phyloP scores from a whole-genome alignment of 2,113 vertebrate genomes.

The Osmerus eperlanus region DNA sequence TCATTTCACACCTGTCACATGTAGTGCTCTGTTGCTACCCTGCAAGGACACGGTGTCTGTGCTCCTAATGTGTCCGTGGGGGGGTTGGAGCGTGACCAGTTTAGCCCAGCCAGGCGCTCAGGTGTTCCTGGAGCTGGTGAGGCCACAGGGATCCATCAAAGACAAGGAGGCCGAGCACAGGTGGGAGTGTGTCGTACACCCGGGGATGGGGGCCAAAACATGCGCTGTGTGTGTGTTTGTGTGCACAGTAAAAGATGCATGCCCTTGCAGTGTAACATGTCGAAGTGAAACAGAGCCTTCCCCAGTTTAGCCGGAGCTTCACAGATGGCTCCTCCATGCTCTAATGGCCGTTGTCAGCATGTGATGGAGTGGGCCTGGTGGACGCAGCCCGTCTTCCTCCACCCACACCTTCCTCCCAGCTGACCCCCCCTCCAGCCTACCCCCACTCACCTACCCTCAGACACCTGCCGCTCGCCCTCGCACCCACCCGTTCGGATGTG shows the following conservation, averaged over 20 bases:
- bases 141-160: background rate
- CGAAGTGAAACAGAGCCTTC: slow-evolving; percentile 14
- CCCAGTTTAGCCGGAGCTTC: slow-evolving; percentile 50
- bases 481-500: background rate
- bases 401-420: too few species aligned
- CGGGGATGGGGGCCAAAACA: too few species aligned
- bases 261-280: slow-evolving; percentile 59
- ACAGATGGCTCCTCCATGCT: slow-evolving; percentile 65
- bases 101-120: background rate
- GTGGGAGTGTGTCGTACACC: background rate
- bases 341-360: slow-evolving; percentile 63
- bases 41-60: slow-evolving; percentile 47
- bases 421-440: slow-evolving; percentile 51
- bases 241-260: slow-evolving; percentile 35
- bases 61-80: slow-evolving; percentile 1
- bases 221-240: background rate
- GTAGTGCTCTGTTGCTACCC: slow-evolving; percentile 39
- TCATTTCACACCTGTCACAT: slow-evolving; percentile 44
- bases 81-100: background rate
- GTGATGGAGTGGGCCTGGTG: slow-evolving; percentile 70
- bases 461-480: slow-evolving; percentile 25
- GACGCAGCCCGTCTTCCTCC: slow-evolving; percentile 43
- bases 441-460: slow-evolving; percentile 32
- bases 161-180: slow-evolving; percentile 20
- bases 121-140: background rate